These are phyloP conservation scores for Lissocephala sabroskyi DNA, from an alignment of 2,888 invertebrate genomes.

Conservation along the genomic window DNA sequence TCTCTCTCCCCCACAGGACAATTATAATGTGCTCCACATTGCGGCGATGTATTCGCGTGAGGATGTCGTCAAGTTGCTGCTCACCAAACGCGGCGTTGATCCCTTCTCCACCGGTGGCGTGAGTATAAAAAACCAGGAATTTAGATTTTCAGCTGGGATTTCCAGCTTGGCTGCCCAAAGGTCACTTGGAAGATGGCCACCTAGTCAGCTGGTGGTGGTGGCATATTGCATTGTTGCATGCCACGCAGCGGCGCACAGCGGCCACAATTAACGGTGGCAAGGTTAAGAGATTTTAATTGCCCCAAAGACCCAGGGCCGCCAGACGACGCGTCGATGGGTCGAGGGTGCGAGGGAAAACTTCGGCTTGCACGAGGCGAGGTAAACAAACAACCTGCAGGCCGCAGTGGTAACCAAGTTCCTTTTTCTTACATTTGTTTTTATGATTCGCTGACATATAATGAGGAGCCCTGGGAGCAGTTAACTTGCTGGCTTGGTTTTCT, in stretches of 20 bases:
- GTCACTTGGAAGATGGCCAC: too few relatives aligned
- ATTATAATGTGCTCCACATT: slow-evolving; percentile 95
- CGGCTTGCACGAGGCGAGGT: slow-evolving; percentile 12
- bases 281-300: slow-evolving; percentile 49
- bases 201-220: too few relatives aligned
- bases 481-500: slow-evolving; percentile 35
- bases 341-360: too few relatives aligned
- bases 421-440: too few relatives aligned
- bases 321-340: too few relatives aligned
- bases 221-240: too few relatives aligned
- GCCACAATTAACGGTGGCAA: slow-evolving; percentile 57
- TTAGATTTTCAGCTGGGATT: slow-evolving; percentile 5
- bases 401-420: too few relatives aligned
- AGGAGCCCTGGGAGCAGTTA: background rate
- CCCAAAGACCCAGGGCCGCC: background rate
- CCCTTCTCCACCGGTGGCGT: slow-evolving; percentile 95
- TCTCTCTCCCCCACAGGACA: slow-evolving; percentile 80
- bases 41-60: slow-evolving; percentile 96
- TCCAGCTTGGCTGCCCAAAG: too few relatives aligned
- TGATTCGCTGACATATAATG: background rate
- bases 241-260: slow-evolving; percentile 20
- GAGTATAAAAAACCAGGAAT: slow-evolving; percentile 74
- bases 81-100: slow-evolving; percentile 92
- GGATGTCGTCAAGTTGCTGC: slow-evolving; percentile 91
- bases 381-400: slow-evolving; percentile 35